Evolutionary conservation across 2,888 invertebrate genomes (phyloP).

Genomic region (Helobdella robusta): DNA sequence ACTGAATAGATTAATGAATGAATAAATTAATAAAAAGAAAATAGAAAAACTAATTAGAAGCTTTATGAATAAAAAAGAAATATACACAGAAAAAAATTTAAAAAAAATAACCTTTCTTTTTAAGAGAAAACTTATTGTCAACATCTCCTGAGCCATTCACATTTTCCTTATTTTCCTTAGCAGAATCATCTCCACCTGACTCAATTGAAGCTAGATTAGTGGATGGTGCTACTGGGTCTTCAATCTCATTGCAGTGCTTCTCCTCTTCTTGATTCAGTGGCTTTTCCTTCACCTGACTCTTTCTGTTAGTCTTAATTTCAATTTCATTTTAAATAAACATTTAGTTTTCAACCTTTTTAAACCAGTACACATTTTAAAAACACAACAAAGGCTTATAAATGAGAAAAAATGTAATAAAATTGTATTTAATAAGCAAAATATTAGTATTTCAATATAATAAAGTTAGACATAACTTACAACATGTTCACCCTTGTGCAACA

Average conservation of each 20-base stretch:
- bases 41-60: too few relatives aligned
- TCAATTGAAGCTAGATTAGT: conserved; percentile 23
- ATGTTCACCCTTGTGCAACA: conserved; percentile 58
- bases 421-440: neutral
- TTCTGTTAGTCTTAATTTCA: too few relatives aligned
- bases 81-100: too few relatives aligned
- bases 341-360: too few relatives aligned
- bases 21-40: too few relatives aligned
- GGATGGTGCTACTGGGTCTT: neutral
- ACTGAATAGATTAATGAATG: too few relatives aligned
- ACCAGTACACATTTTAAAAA: neutral
- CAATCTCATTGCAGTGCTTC: neutral
- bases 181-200: conserved; percentile 46
- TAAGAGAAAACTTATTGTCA: conserved; percentile 18
- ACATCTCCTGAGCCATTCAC: neutral
- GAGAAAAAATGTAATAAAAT: neutral
- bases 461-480: conserved; percentile 21
- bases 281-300: too few relatives aligned
- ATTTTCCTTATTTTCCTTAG: conserved; percentile 50
- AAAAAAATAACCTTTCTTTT: conserved; percentile 34
- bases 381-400: too few relatives aligned
- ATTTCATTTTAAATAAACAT: too few relatives aligned
- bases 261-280: neutral
- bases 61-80: too few relatives aligned
- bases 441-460: neutral